phyloP scores from a whole-genome alignment of 1,140 invertebrate genomes.

The Drosophila triauraria region DNA sequence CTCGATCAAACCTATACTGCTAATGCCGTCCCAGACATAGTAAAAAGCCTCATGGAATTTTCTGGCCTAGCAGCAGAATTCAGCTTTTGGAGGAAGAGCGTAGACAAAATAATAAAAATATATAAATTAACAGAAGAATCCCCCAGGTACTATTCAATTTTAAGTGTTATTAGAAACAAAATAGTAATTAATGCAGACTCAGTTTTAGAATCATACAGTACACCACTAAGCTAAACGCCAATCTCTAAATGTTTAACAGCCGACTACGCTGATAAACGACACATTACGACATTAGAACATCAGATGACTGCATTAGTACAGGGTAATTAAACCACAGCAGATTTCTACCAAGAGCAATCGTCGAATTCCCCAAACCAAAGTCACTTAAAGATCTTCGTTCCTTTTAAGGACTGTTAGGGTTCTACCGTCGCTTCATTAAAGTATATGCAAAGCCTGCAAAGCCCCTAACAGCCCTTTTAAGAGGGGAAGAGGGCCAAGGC shows the following conservation, averaged over 20 bases:
- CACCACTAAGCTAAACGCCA: too few relatives aligned
- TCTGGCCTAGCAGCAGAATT: too few relatives aligned
- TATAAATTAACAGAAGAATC: too few relatives aligned
- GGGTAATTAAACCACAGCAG: not conserved
- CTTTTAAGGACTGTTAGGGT: not conserved
- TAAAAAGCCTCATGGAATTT: too few relatives aligned
- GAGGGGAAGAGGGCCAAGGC: too few relatives aligned
- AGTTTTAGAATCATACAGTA: too few relatives aligned
- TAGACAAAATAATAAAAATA: not conserved
- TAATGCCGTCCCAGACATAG: not conserved
- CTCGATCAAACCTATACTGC: not conserved
- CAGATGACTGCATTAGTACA: not conserved
- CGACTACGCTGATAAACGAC: too few relatives aligned
- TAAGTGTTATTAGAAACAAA: too few relatives aligned
- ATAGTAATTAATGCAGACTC: not conserved
- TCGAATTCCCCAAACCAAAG: not conserved
- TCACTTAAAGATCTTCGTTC: not conserved
- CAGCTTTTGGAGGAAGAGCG: not conserved
- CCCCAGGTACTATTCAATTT: too few relatives aligned
- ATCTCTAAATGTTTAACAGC: too few relatives aligned
- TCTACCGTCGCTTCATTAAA: not conserved
- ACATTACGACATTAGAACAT: not conserved
- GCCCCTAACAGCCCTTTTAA: too few relatives aligned
- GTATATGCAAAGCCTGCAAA: not conserved
- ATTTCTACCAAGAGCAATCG: not conserved